Evolutionary conservation across 2,797 vertebrate genomes (phyloP), one percentile per base, ranked within the genome.

Genomic region (Tenualosa thibaudeaui): DNA sequence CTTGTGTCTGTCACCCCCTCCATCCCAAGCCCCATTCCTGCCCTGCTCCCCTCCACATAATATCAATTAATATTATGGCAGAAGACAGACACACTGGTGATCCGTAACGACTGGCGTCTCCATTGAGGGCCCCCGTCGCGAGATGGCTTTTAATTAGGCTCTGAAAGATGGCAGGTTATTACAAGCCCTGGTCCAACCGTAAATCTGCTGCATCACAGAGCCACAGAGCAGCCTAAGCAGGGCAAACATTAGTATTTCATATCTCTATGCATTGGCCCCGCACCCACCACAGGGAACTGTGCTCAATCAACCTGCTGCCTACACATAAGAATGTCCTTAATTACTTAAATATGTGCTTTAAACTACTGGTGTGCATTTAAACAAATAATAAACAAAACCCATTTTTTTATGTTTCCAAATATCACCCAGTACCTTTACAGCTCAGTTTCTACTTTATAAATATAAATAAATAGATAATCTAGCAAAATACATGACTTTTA

Each of bases 31-130:
- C 13, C 46, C 62, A 5, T 51, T 54, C 56, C 87, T 31, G 10
- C 90, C 89, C 88, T 83, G 85, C 81, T 85, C 87, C 87, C 92
- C 91, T 90, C 88, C 90, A 92, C 90, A 91, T 93, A 91, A 93
- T 92, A 94, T 93, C 93, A 94, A 94, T 95, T 95, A 95, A 93
- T 92, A 92, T 92, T 87, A 91, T 91, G 91, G 93, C 93, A 92
- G 89, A 86, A 93, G 92, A 95, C 94, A 93, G 94, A 93, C 89
- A 84, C 90, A 88, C 88, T 88, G 88, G 89, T 93, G 93, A 94
- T 93, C 93, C 92, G 92, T 91, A 91, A 92, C 93, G 91, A 94
- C 93, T 92, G 89, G 90, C 90, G 86, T 93, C 92, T 93, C 92
- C 71, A 58, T 90, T 89, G 94, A 92, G 91, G 88, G 82, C 89